Percentiles rank a stretch among this genome's conserved stretches.
phyloP scores from a whole-genome alignment of 2,888 invertebrate species.

The Mesopsocus fuscifrons region DNA sequence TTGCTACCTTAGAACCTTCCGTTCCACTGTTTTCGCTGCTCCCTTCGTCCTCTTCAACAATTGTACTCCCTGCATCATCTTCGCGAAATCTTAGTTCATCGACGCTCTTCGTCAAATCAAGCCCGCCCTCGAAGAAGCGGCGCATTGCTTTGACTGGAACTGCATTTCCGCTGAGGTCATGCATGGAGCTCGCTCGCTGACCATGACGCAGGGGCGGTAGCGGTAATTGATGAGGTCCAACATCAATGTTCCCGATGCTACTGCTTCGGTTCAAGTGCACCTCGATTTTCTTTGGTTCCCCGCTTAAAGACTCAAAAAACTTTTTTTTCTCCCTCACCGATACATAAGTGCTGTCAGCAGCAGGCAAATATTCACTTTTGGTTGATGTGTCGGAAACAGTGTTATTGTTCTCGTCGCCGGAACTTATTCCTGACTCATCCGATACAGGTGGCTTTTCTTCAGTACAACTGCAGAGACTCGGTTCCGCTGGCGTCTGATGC shows the following conservation, averaged over 20 bases:
- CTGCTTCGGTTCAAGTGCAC: constrained; percentile 7
- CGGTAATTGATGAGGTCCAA: too few relatives aligned
- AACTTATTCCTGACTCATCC: constrained; percentile 1
- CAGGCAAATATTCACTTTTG: neutral
- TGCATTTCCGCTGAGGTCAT: neutral
- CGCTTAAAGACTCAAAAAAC: neutral
- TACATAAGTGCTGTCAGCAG: neutral
- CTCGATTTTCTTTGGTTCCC: neutral
- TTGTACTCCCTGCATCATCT: neutral
- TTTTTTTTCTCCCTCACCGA: constrained; percentile 6
- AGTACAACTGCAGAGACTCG: neutral
- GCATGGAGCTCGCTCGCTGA: neutral
- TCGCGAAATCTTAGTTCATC: constrained; percentile 16
- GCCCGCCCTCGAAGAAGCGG: constrained; percentile 45
- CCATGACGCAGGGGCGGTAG: neutral
- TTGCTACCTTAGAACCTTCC: neutral
- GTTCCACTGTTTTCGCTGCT: neutral
- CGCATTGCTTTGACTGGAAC: constrained; percentile 51
- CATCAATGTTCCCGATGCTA: constrained; percentile 1
- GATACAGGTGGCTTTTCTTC: neutral
- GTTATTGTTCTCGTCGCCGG: constrained; percentile 1
- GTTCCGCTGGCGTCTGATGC: neutral
- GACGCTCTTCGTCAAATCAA: neutral
- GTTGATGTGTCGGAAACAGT: neutral
- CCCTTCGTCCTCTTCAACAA: neutral